phyloP scores from a whole-genome alignment of 2,888 invertebrate genomes.

The Folsomia manolachei region DNA sequence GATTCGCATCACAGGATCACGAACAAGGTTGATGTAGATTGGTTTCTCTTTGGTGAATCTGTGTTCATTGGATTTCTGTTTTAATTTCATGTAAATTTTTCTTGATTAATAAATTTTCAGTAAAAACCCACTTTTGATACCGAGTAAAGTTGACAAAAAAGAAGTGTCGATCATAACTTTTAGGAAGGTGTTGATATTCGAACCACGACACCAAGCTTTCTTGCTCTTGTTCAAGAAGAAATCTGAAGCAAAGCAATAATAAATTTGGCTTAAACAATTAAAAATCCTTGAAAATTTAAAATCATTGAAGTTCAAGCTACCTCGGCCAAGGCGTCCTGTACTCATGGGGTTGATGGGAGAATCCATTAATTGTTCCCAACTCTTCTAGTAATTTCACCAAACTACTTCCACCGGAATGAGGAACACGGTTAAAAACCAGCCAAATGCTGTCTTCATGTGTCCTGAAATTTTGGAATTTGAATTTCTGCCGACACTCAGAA shows the following conservation, averaged over 20 bases:
- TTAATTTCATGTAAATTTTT: slow-evolving; percentile 10
- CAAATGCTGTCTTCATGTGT: slow-evolving; percentile 47
- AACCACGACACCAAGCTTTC: slow-evolving; percentile 50
- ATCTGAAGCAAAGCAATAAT: slow-evolving; percentile 19
- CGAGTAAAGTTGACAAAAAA: slow-evolving; percentile 63
- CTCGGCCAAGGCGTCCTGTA: slow-evolving; percentile 51
- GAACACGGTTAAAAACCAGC: slow-evolving; percentile 63
- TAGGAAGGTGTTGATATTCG: slow-evolving; percentile 54
- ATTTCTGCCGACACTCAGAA: too few species aligned
- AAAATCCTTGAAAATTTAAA: not conserved
- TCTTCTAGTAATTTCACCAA: slow-evolving; percentile 62
- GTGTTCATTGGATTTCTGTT: not conserved
- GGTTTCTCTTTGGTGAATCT: slow-evolving; percentile 55
- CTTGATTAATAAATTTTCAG: too few species aligned
- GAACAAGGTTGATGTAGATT: slow-evolving; percentile 62
- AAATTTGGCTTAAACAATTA: not conserved
- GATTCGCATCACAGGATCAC: slow-evolving; percentile 60
- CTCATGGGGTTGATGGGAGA: slow-evolving; percentile 56
- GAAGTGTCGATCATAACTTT: slow-evolving; percentile 63
- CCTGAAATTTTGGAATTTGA: slow-evolving; percentile 27
- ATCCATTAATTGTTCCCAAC: slow-evolving; percentile 62
- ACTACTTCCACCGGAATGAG: slow-evolving; percentile 63
- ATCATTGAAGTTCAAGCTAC: slow-evolving; percentile 31
- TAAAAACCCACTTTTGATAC: slow-evolving; percentile 55
- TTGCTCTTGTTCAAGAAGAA: slow-evolving; percentile 58